These are phyloP conservation scores for Choloepus didactylus DNA, from an alignment of 2,797 vertebrate genomes.

Conservation along the genomic window DNA sequence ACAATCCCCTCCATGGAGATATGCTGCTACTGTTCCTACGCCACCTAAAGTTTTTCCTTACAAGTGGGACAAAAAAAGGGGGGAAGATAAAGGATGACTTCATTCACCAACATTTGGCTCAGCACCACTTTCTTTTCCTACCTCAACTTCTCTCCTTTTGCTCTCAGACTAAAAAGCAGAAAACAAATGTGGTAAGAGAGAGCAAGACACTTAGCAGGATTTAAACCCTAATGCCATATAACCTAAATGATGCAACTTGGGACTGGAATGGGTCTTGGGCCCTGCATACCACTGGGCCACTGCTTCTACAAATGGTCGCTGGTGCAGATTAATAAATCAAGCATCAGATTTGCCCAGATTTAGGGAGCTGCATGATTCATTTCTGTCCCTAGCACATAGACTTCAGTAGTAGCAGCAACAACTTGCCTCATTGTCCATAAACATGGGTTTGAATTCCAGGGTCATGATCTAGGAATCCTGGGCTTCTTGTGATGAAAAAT, in stretches of 20 bases:
- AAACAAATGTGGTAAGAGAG: constrained; percentile 1
- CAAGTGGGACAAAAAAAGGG: background rate
- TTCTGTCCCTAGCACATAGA: background rate
- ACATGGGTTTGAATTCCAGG: background rate
- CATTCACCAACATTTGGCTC: background rate
- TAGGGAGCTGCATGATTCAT: background rate
- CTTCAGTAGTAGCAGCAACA: background rate
- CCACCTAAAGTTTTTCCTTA: background rate
- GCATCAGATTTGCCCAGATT: background rate
- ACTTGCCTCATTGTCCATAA: background rate
- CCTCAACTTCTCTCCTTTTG: background rate
- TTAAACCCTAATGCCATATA: constrained; percentile 18
- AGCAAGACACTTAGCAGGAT: background rate
- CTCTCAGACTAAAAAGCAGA: background rate
- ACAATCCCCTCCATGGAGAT: background rate
- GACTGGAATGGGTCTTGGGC: background rate
- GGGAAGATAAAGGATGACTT: constrained; percentile 14
- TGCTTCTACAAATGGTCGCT: background rate
- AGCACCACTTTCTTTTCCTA: background rate
- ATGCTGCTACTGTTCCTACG: background rate
- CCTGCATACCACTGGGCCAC: background rate
- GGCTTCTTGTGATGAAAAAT: background rate
- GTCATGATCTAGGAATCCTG: background rate
- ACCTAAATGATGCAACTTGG: background rate
- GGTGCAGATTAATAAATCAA: constrained; percentile 30